Percentiles rank a stretch among this genome's conserved stretches.
Conservation (phyloP, 2,113 vertebrate genomes). For the Peromyscus californicus region DNA sequence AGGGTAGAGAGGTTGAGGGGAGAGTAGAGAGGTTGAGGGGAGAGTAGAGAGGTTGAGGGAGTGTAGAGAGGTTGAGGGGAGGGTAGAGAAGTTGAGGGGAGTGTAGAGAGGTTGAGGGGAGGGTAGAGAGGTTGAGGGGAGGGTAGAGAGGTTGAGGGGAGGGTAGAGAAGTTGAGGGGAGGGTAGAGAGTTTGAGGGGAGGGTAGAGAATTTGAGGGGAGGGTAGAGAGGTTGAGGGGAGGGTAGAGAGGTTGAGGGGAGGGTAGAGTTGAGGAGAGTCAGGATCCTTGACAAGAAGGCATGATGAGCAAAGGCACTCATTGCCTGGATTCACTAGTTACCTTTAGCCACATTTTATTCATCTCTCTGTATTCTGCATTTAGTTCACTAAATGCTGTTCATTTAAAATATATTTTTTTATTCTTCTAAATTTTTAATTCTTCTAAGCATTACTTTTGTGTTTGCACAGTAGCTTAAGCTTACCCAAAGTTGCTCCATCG, state of each 20-base stretch:
- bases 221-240: too few relatives aligned
- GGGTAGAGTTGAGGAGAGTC: not conserved
- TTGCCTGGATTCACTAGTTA: not conserved
- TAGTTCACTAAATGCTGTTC: not conserved
- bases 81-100: not conserved
- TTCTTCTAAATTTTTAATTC: not conserved
- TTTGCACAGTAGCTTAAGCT: not conserved
- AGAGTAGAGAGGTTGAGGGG: too few relatives aligned
- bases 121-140: too few relatives aligned
- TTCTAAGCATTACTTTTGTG: conserved; percentile 25
- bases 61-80: not conserved
- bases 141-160: too few relatives aligned
- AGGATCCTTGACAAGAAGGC: not conserved
- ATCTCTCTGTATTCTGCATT: not conserved
- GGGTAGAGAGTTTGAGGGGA: not conserved
- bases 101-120: not conserved
- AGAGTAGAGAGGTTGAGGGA: too few relatives aligned
- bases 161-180: not conserved
- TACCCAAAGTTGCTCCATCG: not conserved
- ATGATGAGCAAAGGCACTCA: not conserved
- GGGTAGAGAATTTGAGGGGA: not conserved
- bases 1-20: too few relatives aligned
- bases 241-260: too few relatives aligned
- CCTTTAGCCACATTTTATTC: not conserved
- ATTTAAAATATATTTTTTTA: not conserved